Evolutionary conservation across 2,113 vertebrate genomes (phyloP), one percentile per base, ranked within the genome.

Genomic region (Choloepus hoffmanni): DNA sequence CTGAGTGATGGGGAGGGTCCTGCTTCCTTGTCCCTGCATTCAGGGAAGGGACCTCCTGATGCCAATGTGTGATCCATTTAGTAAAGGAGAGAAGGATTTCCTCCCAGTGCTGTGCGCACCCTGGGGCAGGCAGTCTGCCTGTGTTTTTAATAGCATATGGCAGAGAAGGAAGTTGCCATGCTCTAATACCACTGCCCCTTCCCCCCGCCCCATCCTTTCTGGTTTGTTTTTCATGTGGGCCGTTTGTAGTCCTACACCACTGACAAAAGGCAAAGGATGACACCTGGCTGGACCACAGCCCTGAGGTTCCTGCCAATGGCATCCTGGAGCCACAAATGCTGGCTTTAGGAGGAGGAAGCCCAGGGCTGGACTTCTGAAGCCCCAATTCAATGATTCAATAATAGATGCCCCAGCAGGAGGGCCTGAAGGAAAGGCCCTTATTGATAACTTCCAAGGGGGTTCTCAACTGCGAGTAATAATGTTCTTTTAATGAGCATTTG

Each of bases 131-230:
- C 87, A 45, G 81, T 78, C 94, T 92, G 95, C 82, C 50, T 36
- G 36, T 88, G 28, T 88, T 95, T 93, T 79, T 45, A n/a, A 83
- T 3, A 90, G 58, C 93, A 87, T 85, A 94, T 45, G 82, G 92
- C 45, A 65, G 36, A 74, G 70, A 76, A 87, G 19, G 88, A 82
- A 85, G 87, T 10, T 0, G 15, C 65, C 36, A 40, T 30, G 88
- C 79, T 92, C 88, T 50, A 26, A 33, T 65, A 45, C 50, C 92
- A 55, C 79, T 5, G 26, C 45, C 24, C 55, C 36, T 70, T 18
- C 40, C 45, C 50, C 70, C 43, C 43, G 43, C 43, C 43, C 40
- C 0, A 16, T 10, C 65, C 84, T 78, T 63, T 36, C n/a, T 81
- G 55, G 5, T 53, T 91, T 74, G 43, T 60, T 74, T 76, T 70